These are phyloP conservation scores for Ceratoteleas bidentatus DNA, from an alignment of 1,140 invertebrate species.

Conservation along the genomic window DNA sequence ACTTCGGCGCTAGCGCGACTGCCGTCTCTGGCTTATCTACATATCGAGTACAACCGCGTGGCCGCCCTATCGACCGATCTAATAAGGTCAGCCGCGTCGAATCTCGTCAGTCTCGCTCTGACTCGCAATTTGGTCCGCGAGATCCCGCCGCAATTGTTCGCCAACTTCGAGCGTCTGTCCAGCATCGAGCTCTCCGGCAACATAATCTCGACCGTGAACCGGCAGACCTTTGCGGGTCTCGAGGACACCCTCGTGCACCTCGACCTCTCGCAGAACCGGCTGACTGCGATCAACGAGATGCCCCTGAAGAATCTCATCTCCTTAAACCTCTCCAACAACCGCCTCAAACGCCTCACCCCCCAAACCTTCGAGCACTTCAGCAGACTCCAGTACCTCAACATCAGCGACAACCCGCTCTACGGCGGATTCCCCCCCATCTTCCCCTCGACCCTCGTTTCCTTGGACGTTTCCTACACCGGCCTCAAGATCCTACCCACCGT, in stretches of 20 bases:
- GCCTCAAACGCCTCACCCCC: conserved; percentile 85
- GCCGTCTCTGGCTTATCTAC: conserved; percentile 87
- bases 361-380: conserved; percentile 87
- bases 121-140: conserved; percentile 93
- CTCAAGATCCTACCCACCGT: conserved; percentile 87
- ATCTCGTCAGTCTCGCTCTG: conserved; percentile 85
- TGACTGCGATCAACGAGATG: conserved; percentile 86
- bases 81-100: conserved; percentile 83
- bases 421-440: conserved; percentile 79
- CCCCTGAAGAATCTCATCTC: conserved; percentile 85
- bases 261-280: conserved; percentile 88
- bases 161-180: conserved; percentile 88
- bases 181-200: conserved; percentile 90
- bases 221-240: conserved; percentile 88
- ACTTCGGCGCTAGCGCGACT: conserved; percentile 88
- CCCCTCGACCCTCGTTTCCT: conserved; percentile 80
- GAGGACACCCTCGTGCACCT: conserved; percentile 88
- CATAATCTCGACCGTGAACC: conserved; percentile 86
- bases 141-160: conserved; percentile 89
- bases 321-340: conserved; percentile 90
- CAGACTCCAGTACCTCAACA: conserved; percentile 87
- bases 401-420: conserved; percentile 88
- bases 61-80: conserved; percentile 91
- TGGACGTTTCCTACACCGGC: conserved; percentile 89
- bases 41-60: conserved; percentile 93